Conservation (phyloP, 2,113 vertebrate genomes). For the Cyanistes caeruleus region DNA sequence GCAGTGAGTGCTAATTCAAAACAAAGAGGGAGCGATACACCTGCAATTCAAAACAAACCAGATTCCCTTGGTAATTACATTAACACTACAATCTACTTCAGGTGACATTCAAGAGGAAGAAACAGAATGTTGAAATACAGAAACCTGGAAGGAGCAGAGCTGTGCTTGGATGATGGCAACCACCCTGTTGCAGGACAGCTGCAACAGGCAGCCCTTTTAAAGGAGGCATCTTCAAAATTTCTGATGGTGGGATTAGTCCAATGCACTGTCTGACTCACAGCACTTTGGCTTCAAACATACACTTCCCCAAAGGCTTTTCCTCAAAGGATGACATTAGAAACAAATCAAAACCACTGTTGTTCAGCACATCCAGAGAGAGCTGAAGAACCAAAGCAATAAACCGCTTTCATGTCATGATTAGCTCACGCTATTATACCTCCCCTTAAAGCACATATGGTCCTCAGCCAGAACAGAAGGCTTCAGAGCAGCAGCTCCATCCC, state of each 20-base stretch:
- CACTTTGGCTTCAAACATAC: neutral
- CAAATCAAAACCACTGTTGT: neutral
- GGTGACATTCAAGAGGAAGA: neutral
- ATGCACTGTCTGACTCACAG: neutral
- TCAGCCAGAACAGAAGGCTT: constrained; percentile 21
- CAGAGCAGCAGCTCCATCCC: neutral
- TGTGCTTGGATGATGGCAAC: neutral
- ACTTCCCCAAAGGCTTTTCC: neutral
- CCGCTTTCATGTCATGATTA: constrained; percentile 13
- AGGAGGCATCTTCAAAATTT: neutral
- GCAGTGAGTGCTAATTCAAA: neutral
- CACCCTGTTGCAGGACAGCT: neutral
- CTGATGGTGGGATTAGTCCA: neutral
- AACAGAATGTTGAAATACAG: neutral
- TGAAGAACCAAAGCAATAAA: neutral
- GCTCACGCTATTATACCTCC: neutral
- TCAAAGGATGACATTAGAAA: neutral
- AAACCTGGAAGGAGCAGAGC: neutral
- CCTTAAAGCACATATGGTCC: constrained; percentile 37
- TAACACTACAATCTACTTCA: neutral
- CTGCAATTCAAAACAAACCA: neutral
- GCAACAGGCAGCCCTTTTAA: neutral
- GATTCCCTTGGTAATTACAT: neutral
- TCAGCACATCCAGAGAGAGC: neutral
- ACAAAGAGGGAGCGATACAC: neutral